A percentile compares a stretch with the other conserved stretches of the same genome.
phyloP scores from a whole-genome alignment of 2,888 invertebrate species.

The Rhogogaster chlorosoma region DNA sequence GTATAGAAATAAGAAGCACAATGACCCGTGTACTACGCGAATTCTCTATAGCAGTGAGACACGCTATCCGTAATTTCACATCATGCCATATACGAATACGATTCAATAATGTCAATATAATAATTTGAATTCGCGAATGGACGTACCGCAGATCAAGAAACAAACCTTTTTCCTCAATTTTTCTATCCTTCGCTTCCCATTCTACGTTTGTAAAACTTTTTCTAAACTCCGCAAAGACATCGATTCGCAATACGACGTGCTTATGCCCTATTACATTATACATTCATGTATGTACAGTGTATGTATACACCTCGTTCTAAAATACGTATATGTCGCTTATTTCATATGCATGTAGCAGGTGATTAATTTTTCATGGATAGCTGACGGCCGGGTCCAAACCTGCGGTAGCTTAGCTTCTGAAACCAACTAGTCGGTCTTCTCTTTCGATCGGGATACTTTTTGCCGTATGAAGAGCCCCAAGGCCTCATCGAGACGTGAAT shows the following conservation, averaged over 20 bases:
- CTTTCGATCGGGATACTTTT: slow-evolving; percentile 61
- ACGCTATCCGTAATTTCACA: neutral
- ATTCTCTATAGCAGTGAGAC: neutral
- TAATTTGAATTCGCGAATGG: neutral
- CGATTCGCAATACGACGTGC: neutral
- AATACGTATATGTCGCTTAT: neutral
- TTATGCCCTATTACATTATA: too few relatives aligned
- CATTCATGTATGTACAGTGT: neutral
- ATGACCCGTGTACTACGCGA: neutral
- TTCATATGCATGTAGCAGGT: neutral
- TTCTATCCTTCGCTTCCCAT: neutral
- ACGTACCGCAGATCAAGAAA: neutral
- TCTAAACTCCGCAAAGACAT: neutral
- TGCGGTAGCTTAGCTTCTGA: neutral
- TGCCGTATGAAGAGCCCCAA: slow-evolving; percentile 63
- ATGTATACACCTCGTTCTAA: neutral
- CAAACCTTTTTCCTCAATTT: neutral
- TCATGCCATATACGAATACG: neutral
- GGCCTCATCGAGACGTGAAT: slow-evolving; percentile 72
- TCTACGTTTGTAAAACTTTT: neutral
- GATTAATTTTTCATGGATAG: neutral
- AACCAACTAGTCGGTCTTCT: slow-evolving; percentile 32
- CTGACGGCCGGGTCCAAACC: neutral
- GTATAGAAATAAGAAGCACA: neutral
- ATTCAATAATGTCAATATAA: neutral